Conservation (phyloP, 2,113 vertebrate species). For the Podocnemis expansa region DNA sequence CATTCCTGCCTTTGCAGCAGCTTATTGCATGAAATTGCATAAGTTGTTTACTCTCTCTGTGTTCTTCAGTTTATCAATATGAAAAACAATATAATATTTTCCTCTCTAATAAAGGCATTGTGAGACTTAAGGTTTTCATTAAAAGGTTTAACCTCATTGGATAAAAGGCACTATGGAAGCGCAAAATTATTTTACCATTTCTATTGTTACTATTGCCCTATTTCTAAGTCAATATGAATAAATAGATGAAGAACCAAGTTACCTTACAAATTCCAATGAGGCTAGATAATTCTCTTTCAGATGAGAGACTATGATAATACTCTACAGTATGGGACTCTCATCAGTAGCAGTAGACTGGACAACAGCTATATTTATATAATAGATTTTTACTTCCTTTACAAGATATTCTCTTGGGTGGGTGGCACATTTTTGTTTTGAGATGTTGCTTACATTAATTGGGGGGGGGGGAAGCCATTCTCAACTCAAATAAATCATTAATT, state of each 20-base stretch:
- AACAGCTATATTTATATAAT: background rate
- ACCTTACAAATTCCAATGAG: background rate
- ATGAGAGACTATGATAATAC: background rate
- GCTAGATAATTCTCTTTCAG: background rate
- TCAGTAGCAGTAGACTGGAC: background rate
- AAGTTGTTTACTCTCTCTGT: background rate
- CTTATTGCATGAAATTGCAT: accelerated
- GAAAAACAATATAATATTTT: background rate
- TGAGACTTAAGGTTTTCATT: background rate
- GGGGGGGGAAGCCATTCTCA: accelerated
- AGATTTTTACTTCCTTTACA: background rate
- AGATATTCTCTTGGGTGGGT: background rate
- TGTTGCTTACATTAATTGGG: background rate
- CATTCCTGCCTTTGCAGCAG: background rate
- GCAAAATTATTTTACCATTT: background rate
- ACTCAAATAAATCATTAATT: background rate
- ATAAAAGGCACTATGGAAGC: background rate
- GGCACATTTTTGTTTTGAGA: background rate
- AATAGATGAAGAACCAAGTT: background rate
- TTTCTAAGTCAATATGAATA: background rate
- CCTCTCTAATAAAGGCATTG: background rate
- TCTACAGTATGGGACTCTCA: background rate
- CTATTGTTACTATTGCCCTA: accelerated
- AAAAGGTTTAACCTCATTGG: background rate
- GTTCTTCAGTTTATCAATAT: background rate